These are phyloP conservation scores for Lepas anatifera DNA, from an alignment of 2,888 invertebrate species.

Conservation along the genomic window DNA sequence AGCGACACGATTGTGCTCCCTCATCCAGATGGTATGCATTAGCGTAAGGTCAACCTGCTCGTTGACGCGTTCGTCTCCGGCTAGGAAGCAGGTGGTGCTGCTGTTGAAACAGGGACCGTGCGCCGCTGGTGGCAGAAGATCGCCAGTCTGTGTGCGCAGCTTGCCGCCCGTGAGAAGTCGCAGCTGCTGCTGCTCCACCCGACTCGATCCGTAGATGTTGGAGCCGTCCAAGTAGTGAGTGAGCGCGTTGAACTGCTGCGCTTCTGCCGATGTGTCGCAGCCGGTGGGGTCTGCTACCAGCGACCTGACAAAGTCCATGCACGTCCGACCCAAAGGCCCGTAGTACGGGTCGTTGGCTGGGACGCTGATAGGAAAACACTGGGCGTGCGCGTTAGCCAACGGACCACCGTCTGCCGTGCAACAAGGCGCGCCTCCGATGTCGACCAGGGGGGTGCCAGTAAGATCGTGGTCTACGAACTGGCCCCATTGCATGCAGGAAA, in stretches of 20 bases:
- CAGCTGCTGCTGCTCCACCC: constrained; percentile 43
- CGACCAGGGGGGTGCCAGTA: constrained; percentile 21
- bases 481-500: constrained; percentile 24
- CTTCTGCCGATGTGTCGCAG: not conserved
- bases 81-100: not conserved
- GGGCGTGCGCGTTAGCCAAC: constrained; percentile 36
- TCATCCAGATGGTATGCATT: constrained; percentile 51
- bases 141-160: constrained; percentile 32
- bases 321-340: constrained; percentile 34
- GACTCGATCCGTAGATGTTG: constrained; percentile 56
- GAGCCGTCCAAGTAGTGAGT: constrained; percentile 62
- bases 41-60: constrained; percentile 50
- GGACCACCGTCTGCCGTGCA: not conserved
- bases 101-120: not conserved
- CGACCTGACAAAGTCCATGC: constrained; percentile 60
- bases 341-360: constrained; percentile 43
- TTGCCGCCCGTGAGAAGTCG: constrained; percentile 49
- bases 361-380: constrained; percentile 52
- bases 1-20: constrained; percentile 41
- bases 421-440: constrained; percentile 14
- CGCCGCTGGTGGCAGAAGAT: not conserved
- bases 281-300: not conserved
- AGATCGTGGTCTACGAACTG: constrained; percentile 25
- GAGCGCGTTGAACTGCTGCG: constrained; percentile 54
- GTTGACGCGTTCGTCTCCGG: constrained; percentile 8